Evolutionary conservation across 1,140 invertebrate species (phyloP), one percentile per base, ranked within the genome.

Genomic region (Asbolus verrucosus): DNA sequence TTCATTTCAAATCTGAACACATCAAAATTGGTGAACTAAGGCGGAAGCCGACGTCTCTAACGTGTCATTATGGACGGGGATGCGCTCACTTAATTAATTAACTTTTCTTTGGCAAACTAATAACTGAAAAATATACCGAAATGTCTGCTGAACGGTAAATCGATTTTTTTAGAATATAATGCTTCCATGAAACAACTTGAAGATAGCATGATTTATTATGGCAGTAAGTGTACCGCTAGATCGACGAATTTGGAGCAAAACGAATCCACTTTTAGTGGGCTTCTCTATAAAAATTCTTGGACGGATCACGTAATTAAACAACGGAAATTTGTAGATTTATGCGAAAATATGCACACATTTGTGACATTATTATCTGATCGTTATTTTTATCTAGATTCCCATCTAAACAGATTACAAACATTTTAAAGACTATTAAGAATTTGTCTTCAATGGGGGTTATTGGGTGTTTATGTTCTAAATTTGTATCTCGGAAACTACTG

Each of bases 221-320:
- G 3, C 33, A 9, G 6, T 2, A 38, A 9, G 6, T 11, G 33
- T 38, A 38, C 33, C 33, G 33, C 33, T 38, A 38, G 6, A 11
- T n/a, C 6, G 33, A 11, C 33, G 33, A 38, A 38, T 38, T 38
- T 38, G 33, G 33, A 38, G 33, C 33, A 38, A 38, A 38, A 11
- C 33, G 33, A 38, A 38, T 38, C 33, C 27, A 5, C 27, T 30
- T 30, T 30, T n/a, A n/a, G n/a, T n/a, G n/a, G 27, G 27, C 4
- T 38, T 6, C 33, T 9, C 33, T n/a, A 38, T 11, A 38, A 38
- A 38, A 38, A 38, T 38, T 30, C 27, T n/a, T n/a, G n/a, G n/a
- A n/a, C n/a, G n/a, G n/a, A n/a, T n/a, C n/a, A n/a, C n/a, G n/a
- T n/a, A n/a, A n/a, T n/a, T n/a, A n/a, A n/a, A n/a, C n/a, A n/a